phyloP scores from a whole-genome alignment of 2,797 vertebrate species.

The Gymnocypris eckloni region DNA sequence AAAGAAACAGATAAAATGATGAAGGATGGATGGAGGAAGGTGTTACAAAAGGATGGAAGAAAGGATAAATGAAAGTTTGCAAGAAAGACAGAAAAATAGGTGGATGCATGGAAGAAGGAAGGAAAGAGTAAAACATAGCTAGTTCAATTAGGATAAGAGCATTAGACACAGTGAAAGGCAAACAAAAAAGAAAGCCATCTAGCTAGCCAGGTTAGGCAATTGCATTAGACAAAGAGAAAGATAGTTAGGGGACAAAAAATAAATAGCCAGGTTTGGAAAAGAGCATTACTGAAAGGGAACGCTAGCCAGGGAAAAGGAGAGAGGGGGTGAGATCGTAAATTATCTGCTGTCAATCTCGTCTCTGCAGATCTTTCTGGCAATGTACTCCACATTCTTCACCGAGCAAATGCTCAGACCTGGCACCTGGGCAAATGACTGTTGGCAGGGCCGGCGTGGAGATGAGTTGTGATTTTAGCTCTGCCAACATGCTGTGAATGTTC shows the following conservation, averaged over 20 bases:
- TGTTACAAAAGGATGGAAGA: neutral
- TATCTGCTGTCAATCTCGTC: constrained; percentile 45
- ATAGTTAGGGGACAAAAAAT: neutral
- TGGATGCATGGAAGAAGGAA: neutral
- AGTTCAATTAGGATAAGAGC: neutral
- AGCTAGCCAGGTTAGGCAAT: neutral
- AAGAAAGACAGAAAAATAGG: neutral
- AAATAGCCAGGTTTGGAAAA: constrained; percentile 1
- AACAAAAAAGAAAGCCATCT: neutral
- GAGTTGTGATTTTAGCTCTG: constrained; percentile 45
- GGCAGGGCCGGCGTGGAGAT: constrained; percentile 40
- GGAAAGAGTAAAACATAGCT: neutral
- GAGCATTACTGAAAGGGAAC: constrained; percentile 8
- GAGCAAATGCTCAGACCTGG: constrained; percentile 53
- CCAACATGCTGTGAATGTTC: constrained; percentile 36
- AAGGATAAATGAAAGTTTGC: neutral
- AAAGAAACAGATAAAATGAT: neutral
- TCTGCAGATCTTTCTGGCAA: constrained; percentile 46
- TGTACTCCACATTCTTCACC: constrained; percentile 52
- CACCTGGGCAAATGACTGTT: constrained; percentile 52
- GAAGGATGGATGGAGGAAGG: neutral
- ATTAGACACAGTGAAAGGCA: neutral
- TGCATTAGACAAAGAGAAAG: neutral
- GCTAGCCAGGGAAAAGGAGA: constrained; percentile 19
- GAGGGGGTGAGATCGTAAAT: constrained; percentile 30